Evolutionary conservation across 2,113 vertebrate genomes (phyloP).

Genomic region (Cinclus cinclus): DNA sequence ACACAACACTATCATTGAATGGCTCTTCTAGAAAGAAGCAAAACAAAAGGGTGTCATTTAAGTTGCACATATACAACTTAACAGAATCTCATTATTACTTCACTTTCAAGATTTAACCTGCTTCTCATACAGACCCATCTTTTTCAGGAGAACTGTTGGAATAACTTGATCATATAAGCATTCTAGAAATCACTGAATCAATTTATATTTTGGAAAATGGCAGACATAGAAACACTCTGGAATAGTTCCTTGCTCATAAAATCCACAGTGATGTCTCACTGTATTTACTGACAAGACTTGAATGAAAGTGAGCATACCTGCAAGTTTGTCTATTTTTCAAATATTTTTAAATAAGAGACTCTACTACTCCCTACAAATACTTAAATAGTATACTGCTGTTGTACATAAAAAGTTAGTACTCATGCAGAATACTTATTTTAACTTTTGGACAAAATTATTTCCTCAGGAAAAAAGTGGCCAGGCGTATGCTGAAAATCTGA

Average conservation of each 20-base stretch:
- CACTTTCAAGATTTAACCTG: background rate
- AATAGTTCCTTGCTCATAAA: background rate
- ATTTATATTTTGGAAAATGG: background rate
- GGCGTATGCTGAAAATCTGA: background rate
- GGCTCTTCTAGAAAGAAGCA: constrained; percentile 76
- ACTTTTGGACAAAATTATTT: background rate
- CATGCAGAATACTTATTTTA: background rate
- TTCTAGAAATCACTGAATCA: background rate
- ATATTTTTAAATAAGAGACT: background rate
- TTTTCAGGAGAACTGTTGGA: background rate
- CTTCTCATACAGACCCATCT: background rate
- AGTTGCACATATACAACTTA: background rate
- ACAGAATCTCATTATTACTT: background rate
- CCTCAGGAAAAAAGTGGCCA: background rate
- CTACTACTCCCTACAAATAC: background rate
- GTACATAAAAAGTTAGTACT: background rate
- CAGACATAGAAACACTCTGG: background rate
- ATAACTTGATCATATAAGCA: background rate
- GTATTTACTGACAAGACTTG: background rate
- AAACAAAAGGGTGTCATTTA: background rate
- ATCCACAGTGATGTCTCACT: background rate
- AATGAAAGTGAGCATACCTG: background rate
- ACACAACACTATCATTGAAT: constrained; percentile 78
- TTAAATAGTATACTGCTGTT: background rate
- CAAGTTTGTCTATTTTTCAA: background rate